These are phyloP conservation scores for Allygus modestus DNA, from an alignment of 2,888 invertebrate species.

Conservation along the genomic window DNA sequence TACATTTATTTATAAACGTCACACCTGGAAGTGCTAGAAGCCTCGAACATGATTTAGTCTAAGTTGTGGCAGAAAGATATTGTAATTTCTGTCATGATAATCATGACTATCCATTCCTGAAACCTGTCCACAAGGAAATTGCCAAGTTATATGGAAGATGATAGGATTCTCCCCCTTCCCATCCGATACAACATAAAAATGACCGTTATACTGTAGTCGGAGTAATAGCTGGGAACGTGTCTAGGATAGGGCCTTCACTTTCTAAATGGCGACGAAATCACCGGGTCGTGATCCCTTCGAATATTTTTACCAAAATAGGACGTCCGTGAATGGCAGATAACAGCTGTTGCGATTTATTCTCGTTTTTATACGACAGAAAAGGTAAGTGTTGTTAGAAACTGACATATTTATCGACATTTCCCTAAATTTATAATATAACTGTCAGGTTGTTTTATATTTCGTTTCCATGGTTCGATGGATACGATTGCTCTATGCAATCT, in stretches of 20 bases:
- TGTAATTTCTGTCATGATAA: too few species aligned
- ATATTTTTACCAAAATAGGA: slow-evolving; percentile 11
- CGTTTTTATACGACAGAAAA: background rate
- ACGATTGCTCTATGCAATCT: too few species aligned
- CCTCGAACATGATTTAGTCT: too few species aligned
- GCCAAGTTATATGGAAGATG: background rate
- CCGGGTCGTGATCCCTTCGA: slow-evolving; percentile 22
- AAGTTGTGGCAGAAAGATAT: too few species aligned
- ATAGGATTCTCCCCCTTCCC: background rate
- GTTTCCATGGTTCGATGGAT: too few species aligned
- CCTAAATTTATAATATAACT: background rate
- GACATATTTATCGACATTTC: background rate
- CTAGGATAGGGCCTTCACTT: slow-evolving; percentile 25
- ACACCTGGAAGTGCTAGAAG: too few species aligned
- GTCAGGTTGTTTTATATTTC: too few species aligned
- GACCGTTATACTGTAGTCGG: background rate
- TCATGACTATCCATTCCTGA: too few species aligned
- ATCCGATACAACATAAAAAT: background rate
- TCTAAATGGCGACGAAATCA: slow-evolving; percentile 7
- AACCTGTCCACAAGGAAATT: background rate
- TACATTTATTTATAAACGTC: too few species aligned
- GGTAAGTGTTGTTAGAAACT: background rate
- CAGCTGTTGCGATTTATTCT: background rate
- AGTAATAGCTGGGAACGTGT: background rate
- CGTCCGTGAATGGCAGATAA: slow-evolving; percentile 18